Evolutionary conservation across 2,797 vertebrate genomes (phyloP).

Genomic region (Manis crassicaudata): DNA sequence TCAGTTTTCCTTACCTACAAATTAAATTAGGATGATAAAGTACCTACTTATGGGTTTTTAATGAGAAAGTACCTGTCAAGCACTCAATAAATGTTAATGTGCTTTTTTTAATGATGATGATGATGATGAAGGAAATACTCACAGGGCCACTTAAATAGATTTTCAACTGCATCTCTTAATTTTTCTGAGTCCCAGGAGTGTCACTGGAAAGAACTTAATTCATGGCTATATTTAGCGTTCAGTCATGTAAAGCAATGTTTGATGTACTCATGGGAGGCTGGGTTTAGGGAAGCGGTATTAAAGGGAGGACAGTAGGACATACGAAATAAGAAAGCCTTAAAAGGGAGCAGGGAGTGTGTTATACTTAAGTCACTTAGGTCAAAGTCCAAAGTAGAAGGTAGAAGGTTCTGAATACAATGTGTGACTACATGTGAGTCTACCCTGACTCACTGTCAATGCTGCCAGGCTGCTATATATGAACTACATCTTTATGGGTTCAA

Average conservation of each 20-base stretch:
- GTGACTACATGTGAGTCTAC: not conserved
- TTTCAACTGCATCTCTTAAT: not conserved
- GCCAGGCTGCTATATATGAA: not conserved
- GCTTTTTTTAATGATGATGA: not conserved
- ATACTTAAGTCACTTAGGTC: not conserved
- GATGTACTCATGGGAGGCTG: not conserved
- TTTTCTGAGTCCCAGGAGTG: not conserved
- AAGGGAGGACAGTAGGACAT: no score
- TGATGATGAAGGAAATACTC: not conserved
- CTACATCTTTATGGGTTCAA: not conserved
- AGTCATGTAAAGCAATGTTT: not conserved
- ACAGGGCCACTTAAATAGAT: not conserved
- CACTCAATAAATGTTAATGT: not conserved
- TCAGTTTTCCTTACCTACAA: not conserved
- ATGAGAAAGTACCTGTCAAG: constrained; percentile 14
- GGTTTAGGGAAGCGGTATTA: not conserved
- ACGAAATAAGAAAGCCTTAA: not conserved
- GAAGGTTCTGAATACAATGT: not conserved
- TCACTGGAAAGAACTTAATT: not conserved
- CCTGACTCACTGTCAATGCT: not conserved
- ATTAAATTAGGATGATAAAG: not conserved
- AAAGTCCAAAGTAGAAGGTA: constrained; percentile 6
- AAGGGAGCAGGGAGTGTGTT: not conserved
- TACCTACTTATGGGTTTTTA: not conserved
- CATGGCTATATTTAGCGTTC: not conserved